A percentile compares a stretch with the other conserved stretches of the same genome.
phyloP scores from a whole-genome alignment of 1,140 invertebrate species.

The Rhagoletis zephyria region DNA sequence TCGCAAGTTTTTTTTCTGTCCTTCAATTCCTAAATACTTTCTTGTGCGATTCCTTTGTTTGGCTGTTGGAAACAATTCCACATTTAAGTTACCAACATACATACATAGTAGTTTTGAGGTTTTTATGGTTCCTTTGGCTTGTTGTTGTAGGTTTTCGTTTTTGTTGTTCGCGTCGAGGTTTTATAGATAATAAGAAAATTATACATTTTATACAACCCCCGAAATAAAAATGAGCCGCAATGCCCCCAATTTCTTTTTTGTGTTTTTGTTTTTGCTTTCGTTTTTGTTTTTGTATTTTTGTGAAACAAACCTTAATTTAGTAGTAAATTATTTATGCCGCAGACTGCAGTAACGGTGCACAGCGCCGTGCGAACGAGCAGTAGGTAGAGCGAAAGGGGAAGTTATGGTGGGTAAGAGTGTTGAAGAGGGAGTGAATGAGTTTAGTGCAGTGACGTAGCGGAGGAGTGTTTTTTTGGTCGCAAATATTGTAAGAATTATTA shows the following conservation, averaged over 20 bases:
- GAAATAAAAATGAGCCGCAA: conserved; percentile 65
- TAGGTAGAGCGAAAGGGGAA: background rate
- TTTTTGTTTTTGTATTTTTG: conserved; percentile 3
- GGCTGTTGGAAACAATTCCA: background rate
- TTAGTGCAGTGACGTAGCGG: background rate
- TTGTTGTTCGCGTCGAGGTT: conserved; percentile 36
- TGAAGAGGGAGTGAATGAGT: too few species aligned
- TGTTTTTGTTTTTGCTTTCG: background rate
- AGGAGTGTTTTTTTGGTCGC: background rate
- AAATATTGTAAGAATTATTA: conserved; percentile 7
- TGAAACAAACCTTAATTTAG: conserved; percentile 64
- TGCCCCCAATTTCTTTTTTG: conserved; percentile 65
- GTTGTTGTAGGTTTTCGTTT: background rate
- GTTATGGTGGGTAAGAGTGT: background rate
- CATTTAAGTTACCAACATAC: conserved; percentile 39
- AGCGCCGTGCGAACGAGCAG: background rate
- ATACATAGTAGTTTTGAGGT: background rate
- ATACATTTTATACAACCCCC: conserved; percentile 68
- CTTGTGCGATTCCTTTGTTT: conserved; percentile 42
- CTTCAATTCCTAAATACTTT: conserved; percentile 53
- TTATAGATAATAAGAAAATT: conserved; percentile 72
- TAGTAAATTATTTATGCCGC: conserved; percentile 63
- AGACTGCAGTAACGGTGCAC: conserved; percentile 41
- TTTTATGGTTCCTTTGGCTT: conserved; percentile 2
- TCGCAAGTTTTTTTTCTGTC: conserved; percentile 12